Evolutionary conservation across 2,888 invertebrate species (phyloP), one percentile per base, ranked within the genome.

Genomic region (Tolmerus cingulatus): DNA sequence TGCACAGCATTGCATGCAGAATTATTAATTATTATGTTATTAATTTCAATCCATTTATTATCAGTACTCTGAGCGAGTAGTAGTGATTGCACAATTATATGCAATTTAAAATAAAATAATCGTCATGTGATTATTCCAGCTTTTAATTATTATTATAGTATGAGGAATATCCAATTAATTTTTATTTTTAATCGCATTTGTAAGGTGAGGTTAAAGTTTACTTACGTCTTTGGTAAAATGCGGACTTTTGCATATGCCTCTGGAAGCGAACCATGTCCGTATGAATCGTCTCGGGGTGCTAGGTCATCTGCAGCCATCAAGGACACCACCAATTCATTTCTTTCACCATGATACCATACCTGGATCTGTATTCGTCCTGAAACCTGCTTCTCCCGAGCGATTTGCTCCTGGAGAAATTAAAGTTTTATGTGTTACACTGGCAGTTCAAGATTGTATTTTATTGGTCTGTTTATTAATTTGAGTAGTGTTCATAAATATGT

Each of bases 261-360:
- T 0, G 97, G 97, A 88, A 96, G 94, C 87, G 94, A 94, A 7
- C 97, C 97, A 90, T 95, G 96, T 43, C 96, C 96, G 78, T 95
- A 93, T 40, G 95, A 95, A 89, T 97, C 97, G 91, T 97, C 97
- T 57, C 97, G 93, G 0, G 95, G 92, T 34, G 97, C 96, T 89
- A 98, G 93, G 92, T 97, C 97, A 91, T 97, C 97, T 9, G 96
- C 98, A 4, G 97, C 97, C 91, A 97, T 94, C 81, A 98, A 95
- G 5, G 97, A 96, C 37, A 98, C 96, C 12, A 97, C 96, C 87
- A 98, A 93, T 91, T 97, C 97, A 90, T 95, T 95, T 88, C 96
- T 94, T 90, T 97, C 97, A 88, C 95, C 95, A 91, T 97, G 96
- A 93, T 97, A 97, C 95, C 96, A 97, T 87, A 98, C 96, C 92